Percentiles rank a stretch among this genome's conserved stretches.
Conservation (phyloP, 2,888 invertebrate species). For the Drosophila pseudotakahashii region DNA sequence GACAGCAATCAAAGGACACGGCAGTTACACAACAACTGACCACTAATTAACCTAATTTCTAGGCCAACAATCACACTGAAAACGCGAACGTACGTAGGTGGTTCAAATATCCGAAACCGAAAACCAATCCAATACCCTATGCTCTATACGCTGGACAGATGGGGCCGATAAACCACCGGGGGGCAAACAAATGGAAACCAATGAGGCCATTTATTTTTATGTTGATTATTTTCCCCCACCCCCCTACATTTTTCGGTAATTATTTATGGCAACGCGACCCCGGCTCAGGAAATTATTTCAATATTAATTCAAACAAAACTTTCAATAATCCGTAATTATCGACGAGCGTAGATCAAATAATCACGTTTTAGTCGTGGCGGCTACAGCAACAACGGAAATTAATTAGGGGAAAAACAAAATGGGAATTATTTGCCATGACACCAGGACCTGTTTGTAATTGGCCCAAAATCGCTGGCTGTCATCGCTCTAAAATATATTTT, state of each 20-base stretch:
- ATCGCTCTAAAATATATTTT: constrained; percentile 6
- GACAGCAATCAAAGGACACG: constrained; percentile 45
- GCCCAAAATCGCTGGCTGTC: constrained; percentile 27
- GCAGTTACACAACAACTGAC: constrained; percentile 64
- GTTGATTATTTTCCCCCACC: constrained; percentile 41
- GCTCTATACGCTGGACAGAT: constrained; percentile 14
- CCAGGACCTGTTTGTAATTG: constrained; percentile 44
- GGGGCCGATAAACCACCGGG: constrained; percentile 14
- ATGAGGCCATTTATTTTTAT: constrained; percentile 53
- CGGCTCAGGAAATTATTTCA: constrained; percentile 62
- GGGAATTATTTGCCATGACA: constrained; percentile 64
- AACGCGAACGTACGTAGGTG: background rate
- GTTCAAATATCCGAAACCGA: background rate
- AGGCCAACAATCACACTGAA: constrained; percentile 13
- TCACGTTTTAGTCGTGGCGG: constrained; percentile 58
- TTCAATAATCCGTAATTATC: constrained; percentile 77
- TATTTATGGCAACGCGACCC: constrained; percentile 56
- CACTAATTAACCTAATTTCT: constrained; percentile 76
- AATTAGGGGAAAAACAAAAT: constrained; percentile 71
- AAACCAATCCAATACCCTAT: background rate
- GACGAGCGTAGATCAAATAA: constrained; percentile 74
- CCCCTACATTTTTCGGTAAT: constrained; percentile 50
- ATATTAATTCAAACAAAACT: constrained; percentile 76
- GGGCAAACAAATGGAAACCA: constrained; percentile 41
- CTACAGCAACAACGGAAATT: constrained; percentile 52